Evolutionary conservation across 2,888 invertebrate genomes (phyloP), one percentile per base, ranked within the genome.

Genomic region (Melieria crassipennis): DNA sequence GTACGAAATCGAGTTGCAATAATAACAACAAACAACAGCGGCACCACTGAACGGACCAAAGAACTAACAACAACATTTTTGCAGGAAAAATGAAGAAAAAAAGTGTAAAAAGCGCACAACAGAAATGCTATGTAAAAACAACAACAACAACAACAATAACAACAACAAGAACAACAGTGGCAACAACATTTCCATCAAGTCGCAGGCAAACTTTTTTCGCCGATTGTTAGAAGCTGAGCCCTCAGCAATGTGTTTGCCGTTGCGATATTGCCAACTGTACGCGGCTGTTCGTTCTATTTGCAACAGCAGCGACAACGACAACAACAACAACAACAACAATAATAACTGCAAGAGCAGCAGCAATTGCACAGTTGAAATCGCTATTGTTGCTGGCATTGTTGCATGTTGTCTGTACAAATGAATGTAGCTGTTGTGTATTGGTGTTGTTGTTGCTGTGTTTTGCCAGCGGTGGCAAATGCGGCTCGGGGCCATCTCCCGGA

Each of bases 401-500:
- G 65, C 65, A 56, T 65, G 65, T 65, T 65, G 65, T 65, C 56
- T 65, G 65, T 56, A 55, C 65, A 65, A 65, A 65, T 65, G 65
- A 65, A 65, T 75, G 75, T 76, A 52, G 70, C n/a, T 50, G 73
- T 45, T 30, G 30, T 30, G 30, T 30, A 30, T 30, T 30, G 13
- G 6, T 11, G 16, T n/a, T 63, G 30, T 42, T 74, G 76, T 65
- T 69, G 62, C 67, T 73, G 66, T 67, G 63, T 67, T 73, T 56
- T 10, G 65, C 9, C 30, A 50, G 58, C 46, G 56, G 55, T 50
- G 56, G 47, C 52, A 47, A 16, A 50, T 57, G 30, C 10, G 47
- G 47, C n/a, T 7, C 46, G 45, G 63, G 69, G 69, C 62, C 63
- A 69, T 69, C 61, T 70, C 55, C 60, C 64, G 50, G 48, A 55